Conservation (phyloP, 2,888 invertebrate genomes). For the Xanthia togata region DNA sequence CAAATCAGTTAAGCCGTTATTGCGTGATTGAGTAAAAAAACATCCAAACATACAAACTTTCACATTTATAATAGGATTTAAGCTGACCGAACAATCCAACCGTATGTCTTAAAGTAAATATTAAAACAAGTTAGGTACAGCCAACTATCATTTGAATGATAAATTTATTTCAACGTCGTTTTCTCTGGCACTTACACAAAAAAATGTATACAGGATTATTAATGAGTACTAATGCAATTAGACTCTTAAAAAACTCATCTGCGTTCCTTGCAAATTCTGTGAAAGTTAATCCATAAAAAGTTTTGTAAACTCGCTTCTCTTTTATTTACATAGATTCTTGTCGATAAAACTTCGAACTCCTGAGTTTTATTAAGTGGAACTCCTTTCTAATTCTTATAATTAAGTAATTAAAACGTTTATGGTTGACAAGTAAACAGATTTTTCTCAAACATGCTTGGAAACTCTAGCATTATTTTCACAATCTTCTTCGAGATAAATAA, state of each 20-base stretch:
- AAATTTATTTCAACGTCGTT: slow-evolving; percentile 9
- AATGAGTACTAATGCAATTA: slow-evolving; percentile 49
- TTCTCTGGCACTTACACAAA: slow-evolving; percentile 24
- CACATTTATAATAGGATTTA: too few relatives aligned
- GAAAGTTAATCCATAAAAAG: slow-evolving; percentile 61
- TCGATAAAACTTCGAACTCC: slow-evolving; percentile 40
- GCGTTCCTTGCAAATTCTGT: slow-evolving; percentile 17
- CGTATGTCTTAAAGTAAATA: slow-evolving; percentile 33
- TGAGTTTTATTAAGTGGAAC: slow-evolving; percentile 63
- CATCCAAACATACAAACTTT: too few relatives aligned
- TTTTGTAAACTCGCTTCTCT: slow-evolving; percentile 40
- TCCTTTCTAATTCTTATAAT: slow-evolving; percentile 57
- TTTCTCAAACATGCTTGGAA: too few relatives aligned
- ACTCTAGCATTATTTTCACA: too few relatives aligned
- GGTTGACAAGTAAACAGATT: slow-evolving; percentile 32
- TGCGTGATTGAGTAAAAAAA: too few relatives aligned
- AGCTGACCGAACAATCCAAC: background rate
- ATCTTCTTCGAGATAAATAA: too few relatives aligned
- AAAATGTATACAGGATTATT: slow-evolving; percentile 29
- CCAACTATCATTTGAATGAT: slow-evolving; percentile 31
- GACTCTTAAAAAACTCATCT: slow-evolving; percentile 30
- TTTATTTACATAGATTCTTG: slow-evolving; percentile 36
- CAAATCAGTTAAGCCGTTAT: too few relatives aligned
- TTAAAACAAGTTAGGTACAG: slow-evolving; percentile 42
- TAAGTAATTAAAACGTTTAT: slow-evolving; percentile 57